These are phyloP conservation scores for Taxidea taxus DNA, from an alignment of 2,113 vertebrate genomes.

Conservation along the genomic window DNA sequence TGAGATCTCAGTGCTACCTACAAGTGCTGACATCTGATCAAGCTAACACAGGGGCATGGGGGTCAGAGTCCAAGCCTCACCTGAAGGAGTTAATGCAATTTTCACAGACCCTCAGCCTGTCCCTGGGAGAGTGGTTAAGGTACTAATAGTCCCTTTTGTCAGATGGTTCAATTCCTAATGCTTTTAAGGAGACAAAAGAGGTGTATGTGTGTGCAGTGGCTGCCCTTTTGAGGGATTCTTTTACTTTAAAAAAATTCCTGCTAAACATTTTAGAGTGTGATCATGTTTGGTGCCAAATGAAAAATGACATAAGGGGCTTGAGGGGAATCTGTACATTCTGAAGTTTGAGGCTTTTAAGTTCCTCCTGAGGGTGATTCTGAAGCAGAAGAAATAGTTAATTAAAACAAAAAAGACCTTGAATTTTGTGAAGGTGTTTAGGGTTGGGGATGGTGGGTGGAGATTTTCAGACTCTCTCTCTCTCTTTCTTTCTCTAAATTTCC, in stretches of 20 bases:
- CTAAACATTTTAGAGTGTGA: conserved; percentile 8
- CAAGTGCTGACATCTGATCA: not conserved
- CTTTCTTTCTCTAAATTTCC: not conserved
- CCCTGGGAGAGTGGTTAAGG: not conserved
- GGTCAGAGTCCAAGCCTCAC: not conserved
- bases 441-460: not conserved
- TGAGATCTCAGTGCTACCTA: not conserved
- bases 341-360: conserved; percentile 53
- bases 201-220: not conserved
- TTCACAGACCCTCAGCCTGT: not conserved
- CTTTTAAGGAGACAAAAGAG: not conserved
- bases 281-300: not conserved
- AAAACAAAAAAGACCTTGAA: conserved; percentile 60
- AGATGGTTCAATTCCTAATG: not conserved
- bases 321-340: not conserved
- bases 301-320: conserved; percentile 31
- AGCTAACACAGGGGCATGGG: not conserved
- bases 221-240: not conserved
- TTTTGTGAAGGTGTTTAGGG: conserved; percentile 43
- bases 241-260: conserved; percentile 11
- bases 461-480: not conserved
- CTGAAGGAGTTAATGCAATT: conserved; percentile 2
- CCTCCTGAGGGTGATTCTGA: conserved; percentile 45
- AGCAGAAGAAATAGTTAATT: conserved; percentile 59
- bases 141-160: not conserved